Percentiles rank a stretch among this genome's conserved stretches.
Conservation (phyloP, 23 tunicate species). For the Trididemnum nubilum region DNA sequence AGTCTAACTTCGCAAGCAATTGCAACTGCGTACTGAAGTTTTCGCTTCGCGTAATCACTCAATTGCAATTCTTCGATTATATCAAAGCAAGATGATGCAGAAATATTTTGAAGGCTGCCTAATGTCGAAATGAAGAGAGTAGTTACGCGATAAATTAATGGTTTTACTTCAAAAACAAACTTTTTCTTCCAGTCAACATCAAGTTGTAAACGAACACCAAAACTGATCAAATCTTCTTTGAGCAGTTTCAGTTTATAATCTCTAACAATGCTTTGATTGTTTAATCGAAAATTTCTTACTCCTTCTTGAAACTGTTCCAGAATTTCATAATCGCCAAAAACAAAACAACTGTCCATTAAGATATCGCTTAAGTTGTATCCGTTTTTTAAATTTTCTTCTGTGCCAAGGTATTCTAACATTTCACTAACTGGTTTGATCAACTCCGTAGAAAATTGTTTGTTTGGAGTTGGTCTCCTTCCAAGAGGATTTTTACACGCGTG, state of each 20-base stretch:
- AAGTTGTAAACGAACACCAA: background rate
- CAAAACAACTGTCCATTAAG: background rate
- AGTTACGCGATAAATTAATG: background rate
- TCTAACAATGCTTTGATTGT: background rate
- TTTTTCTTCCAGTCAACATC: background rate
- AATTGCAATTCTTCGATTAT: background rate
- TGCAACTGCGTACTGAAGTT: too few species aligned
- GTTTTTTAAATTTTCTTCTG: background rate
- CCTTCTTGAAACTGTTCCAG: background rate
- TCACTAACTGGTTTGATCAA: conserved; percentile 7
- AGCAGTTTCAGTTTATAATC: background rate
- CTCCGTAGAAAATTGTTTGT: background rate
- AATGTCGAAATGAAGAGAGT: background rate
- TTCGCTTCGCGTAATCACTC: too few species aligned
- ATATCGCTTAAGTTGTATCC: background rate
- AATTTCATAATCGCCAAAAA: background rate
- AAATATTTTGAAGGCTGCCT: background rate
- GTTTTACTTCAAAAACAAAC: background rate
- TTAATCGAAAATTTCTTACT: background rate
- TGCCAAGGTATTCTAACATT: too few species aligned
- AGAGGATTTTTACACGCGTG: background rate
- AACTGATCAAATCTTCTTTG: background rate
- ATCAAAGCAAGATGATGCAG: background rate
- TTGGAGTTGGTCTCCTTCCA: background rate
- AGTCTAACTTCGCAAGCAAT: too few species aligned